phyloP scores from a whole-genome alignment of 2,113 vertebrate species.

The Gavialis gangeticus region DNA sequence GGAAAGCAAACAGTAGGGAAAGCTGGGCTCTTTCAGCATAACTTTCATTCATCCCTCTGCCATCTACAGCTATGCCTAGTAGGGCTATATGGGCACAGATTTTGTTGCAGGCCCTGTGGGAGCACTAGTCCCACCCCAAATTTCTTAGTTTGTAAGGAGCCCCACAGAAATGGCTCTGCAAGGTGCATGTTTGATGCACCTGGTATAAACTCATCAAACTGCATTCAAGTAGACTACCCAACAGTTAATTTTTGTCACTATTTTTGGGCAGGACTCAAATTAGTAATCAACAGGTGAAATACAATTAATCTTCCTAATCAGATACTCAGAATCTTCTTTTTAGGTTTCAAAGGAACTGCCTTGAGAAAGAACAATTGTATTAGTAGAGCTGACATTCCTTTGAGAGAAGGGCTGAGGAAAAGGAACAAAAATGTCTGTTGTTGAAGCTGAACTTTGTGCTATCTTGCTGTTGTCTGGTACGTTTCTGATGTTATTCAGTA shows the following conservation, averaged over 20 bases:
- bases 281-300: neutral
- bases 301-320: neutral
- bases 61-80: no score
- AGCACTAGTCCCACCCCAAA: no score
- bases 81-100: no score
- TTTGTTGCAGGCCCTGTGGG: no score
- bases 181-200: neutral
- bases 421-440: neutral
- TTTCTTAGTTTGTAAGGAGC: no score
- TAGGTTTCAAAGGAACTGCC: neutral
- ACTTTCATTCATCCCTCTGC: no score
- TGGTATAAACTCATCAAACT: neutral
- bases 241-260: neutral
- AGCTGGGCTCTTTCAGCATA: no score
- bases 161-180: no score
- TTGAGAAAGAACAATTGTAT: neutral
- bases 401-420: neutral
- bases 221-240: neutral
- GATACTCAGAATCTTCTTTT: neutral
- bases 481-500: neutral
- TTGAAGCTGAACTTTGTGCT: neutral
- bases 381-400: neutral
- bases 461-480: neutral
- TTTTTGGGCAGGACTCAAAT: neutral
- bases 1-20: no score